Evolutionary conservation across 2,797 vertebrate species (phyloP), one percentile per base, ranked within the genome.

Genomic region (Orestias chungarensis): DNA sequence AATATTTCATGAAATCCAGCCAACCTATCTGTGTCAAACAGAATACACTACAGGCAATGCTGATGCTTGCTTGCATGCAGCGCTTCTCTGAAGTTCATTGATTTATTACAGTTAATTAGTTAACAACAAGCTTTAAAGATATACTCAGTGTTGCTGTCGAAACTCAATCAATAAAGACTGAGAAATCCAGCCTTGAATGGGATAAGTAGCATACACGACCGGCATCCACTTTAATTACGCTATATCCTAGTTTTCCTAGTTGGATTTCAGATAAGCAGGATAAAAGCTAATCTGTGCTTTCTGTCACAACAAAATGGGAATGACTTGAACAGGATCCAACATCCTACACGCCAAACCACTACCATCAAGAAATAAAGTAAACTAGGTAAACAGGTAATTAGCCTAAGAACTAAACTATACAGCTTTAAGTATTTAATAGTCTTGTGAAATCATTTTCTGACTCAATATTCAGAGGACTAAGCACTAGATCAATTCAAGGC

Each of bases 161-260:
- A 74, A 76, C 71, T 77, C 78, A 64, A 77, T 81, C 73, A 85
- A 75, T 57, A 68, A 43, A 71, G 67, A 78, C 23, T 23, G 52
- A 3, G 57, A 84, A 72, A 72, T 75, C 81, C 71, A 64, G 40
- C 15, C 55, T 57, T 76, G 62, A 79, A 72, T 80, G 38, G 73
- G 84, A 85, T 87, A 52, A 82, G 46, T 49, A 75, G 38, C 59
- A 42, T n/a, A 68, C 55, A 50, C 20, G 23, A 70, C 70, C 35
- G 55, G 55, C 35, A 76, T 79, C 71, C 77, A 71, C 79, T 81
- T 61, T 87, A 73, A 90, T 88, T 77, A 83, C 64, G 55, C 17
- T 79, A 25, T 54, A 84, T 71, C 75, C 70, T n/a, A 62, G 43
- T 64, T 43, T 44, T 69, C 67, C 70, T 25, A 57, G 74, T 70